Evolutionary conservation across 2,888 invertebrate genomes (phyloP).

Genomic region (Phaonia tiefii): DNA sequence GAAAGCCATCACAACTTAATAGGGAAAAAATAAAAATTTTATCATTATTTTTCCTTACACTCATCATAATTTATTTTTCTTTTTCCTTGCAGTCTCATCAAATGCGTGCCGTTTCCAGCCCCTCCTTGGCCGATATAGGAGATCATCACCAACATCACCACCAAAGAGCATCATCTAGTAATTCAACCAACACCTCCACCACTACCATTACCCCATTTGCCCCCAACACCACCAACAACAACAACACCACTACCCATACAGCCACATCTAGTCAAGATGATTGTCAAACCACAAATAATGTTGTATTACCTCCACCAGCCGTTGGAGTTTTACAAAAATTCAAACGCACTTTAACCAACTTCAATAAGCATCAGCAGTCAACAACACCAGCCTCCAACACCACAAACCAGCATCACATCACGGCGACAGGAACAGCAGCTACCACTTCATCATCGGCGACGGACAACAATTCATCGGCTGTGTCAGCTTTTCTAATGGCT

Average conservation of each 20-base stretch:
- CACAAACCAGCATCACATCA: conserved; percentile 32
- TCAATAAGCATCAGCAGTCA: conserved; percentile 74
- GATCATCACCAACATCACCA: conserved; percentile 48
- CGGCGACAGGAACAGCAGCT: not conserved
- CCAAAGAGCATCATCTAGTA: conserved; percentile 61
- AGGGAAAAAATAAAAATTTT: too few relatives aligned
- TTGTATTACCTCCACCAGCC: conserved; percentile 61
- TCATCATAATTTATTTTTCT: conserved; percentile 32
- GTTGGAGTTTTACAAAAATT: conserved; percentile 85
- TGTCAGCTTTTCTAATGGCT: conserved; percentile 29
- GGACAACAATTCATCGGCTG: not conserved
- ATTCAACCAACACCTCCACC: conserved; percentile 51
- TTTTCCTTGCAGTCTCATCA: conserved; percentile 75
- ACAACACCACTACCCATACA: conserved; percentile 43
- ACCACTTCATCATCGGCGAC: not conserved
- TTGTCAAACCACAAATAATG: conserved; percentile 56
- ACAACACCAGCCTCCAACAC: conserved; percentile 54
- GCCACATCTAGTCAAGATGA: conserved; percentile 64
- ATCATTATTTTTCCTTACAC: too few relatives aligned
- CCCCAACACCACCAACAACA: conserved; percentile 37
- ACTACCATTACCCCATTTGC: conserved; percentile 42
- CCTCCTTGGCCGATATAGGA: conserved; percentile 76
- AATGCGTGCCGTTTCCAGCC: conserved; percentile 80
- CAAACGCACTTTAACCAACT: conserved; percentile 85
- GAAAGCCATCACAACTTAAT: too few relatives aligned